A percentile compares a stretch with the other conserved stretches of the same genome.
phyloP scores from a whole-genome alignment of 2,888 invertebrate species.

The Dasypogon diadema region DNA sequence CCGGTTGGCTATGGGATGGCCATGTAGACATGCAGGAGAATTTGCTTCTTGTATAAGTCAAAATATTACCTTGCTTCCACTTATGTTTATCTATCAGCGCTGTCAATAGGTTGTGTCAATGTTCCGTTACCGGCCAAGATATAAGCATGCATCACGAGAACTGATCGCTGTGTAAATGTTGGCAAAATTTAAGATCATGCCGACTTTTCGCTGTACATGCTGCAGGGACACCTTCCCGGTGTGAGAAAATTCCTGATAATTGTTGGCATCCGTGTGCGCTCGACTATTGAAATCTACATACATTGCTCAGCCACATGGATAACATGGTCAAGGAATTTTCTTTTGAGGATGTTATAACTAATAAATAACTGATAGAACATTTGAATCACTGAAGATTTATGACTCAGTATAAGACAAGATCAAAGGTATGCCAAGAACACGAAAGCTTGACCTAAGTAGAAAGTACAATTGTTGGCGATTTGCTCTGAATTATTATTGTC shows the following conservation, averaged over 20 bases:
- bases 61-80: not conserved
- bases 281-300: too few relatives aligned
- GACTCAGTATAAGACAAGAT: too few relatives aligned
- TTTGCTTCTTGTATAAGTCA: not conserved
- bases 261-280: not conserved
- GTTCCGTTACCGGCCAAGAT: not conserved
- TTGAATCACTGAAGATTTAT: too few relatives aligned
- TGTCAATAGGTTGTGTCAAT: conserved; percentile 16
- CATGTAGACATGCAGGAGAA: not conserved
- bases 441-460: too few relatives aligned
- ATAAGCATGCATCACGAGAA: not conserved
- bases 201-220: not conserved
- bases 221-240: not conserved
- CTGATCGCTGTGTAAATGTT: not conserved
- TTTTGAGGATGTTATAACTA: not conserved
- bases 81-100: not conserved
- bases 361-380: too few relatives aligned
- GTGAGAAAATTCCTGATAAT: not conserved
- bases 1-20: not conserved
- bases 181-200: not conserved
- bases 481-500: too few relatives aligned
- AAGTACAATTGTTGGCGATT: too few relatives aligned
- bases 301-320: not conserved
- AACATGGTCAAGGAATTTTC: not conserved
- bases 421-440: too few relatives aligned